Evolutionary conservation across 2,888 invertebrate species (phyloP).

Genomic region (Hemistola chrysoprasaria): DNA sequence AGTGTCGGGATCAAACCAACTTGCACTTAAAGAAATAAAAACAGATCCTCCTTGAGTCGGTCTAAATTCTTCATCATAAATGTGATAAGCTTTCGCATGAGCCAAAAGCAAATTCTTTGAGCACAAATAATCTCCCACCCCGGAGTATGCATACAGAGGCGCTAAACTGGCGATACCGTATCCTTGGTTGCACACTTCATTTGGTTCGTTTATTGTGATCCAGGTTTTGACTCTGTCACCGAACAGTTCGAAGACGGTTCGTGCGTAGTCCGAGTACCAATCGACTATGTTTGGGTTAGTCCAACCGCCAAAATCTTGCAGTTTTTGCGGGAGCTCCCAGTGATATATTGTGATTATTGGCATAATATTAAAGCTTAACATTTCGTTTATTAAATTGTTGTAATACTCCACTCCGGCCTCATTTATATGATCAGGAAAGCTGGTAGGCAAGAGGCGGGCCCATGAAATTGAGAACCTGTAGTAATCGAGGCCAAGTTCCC

Average conservation of each 20-base stretch:
- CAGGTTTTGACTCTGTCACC: conserved; percentile 65
- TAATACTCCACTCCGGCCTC: conserved; percentile 44
- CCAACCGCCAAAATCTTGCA: conserved; percentile 75
- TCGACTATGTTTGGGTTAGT: conserved; percentile 52
- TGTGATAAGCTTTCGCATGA: conserved; percentile 63
- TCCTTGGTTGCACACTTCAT: conserved; percentile 43
- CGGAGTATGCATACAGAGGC: conserved; percentile 47
- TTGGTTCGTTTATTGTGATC: conserved; percentile 79
- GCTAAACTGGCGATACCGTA: conserved; percentile 51
- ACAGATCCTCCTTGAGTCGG: conserved; percentile 37
- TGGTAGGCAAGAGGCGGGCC: conserved; percentile 81
- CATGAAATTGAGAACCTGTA: conserved; percentile 81
- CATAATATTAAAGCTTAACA: conserved; percentile 74
- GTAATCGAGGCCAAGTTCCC: conserved; percentile 55
- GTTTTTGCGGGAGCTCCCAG: conserved; percentile 63
- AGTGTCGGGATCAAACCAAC: conserved; percentile 54
- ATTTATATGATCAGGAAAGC: conserved; percentile 69
- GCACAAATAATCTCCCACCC: conserved; percentile 64
- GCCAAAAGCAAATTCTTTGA: conserved; percentile 67
- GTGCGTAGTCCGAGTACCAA: conserved; percentile 60
- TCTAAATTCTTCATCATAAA: conserved; percentile 47
- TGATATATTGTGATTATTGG: conserved; percentile 78
- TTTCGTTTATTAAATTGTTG: conserved; percentile 65
- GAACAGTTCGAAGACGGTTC: conserved; percentile 49
- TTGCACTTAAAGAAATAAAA: conserved; percentile 30